These are phyloP conservation scores for Ispidina picta DNA, from an alignment of 2,797 vertebrate species.

Conservation along the genomic window DNA sequence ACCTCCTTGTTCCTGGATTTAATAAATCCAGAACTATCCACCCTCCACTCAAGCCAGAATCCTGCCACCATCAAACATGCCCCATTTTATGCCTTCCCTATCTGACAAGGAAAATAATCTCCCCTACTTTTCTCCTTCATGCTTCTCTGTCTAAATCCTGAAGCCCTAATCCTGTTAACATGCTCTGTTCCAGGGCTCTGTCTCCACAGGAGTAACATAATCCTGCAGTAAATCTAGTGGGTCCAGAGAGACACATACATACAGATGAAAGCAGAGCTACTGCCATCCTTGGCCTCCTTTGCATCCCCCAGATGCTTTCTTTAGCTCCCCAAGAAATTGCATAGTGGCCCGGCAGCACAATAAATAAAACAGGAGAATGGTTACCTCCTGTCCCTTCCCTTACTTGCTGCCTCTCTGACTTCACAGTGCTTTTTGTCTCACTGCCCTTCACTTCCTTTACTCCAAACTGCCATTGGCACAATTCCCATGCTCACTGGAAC, in stretches of 20 bases:
- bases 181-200: conserved; percentile 75
- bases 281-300: conserved; percentile 29
- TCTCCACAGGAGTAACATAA: conserved; percentile 78
- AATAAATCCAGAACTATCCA: conserved; percentile 51
- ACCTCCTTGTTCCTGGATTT: conserved; percentile 58
- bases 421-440: background rate
- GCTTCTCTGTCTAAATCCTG: conserved; percentile 77
- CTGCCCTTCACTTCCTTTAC: background rate
- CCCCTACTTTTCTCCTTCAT: conserved; percentile 70
- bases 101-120: conserved; percentile 67
- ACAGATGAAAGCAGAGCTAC: background rate
- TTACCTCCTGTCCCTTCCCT: background rate
- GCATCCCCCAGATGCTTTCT: background rate
- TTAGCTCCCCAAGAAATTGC: conserved; percentile 1
- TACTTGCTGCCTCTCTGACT: background rate
- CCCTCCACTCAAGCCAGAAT: conserved; percentile 28
- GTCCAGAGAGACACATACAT: conserved; percentile 56
- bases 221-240: conserved; percentile 76
- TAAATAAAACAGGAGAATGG: conserved; percentile 37
- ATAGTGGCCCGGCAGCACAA: conserved; percentile 54
- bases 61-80: conserved; percentile 16
- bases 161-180: conserved; percentile 82
- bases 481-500: conserved; percentile 54
- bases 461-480: conserved; percentile 39
- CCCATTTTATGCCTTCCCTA: conserved; percentile 31